Percentiles rank a stretch among this genome's conserved stretches.
phyloP scores from a whole-genome alignment of 2,113 vertebrate species.

The Pedionomus torquatus region DNA sequence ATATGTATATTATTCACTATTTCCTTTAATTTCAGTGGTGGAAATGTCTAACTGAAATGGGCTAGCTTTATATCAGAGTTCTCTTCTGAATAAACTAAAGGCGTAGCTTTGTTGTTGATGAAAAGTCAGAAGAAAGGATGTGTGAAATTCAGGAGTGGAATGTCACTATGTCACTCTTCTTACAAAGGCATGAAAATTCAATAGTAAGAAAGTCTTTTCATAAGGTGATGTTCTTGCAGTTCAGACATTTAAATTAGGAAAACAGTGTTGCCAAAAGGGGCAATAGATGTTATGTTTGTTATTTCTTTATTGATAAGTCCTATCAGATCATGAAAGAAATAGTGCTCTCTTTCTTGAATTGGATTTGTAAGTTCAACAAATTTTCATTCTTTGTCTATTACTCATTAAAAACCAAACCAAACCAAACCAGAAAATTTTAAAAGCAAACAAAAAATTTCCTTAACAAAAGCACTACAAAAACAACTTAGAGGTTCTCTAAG shows the following conservation, averaged over 20 bases:
- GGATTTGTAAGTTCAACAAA: background rate
- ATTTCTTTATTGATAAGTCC: background rate
- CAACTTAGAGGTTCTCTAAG: background rate
- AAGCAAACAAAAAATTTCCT: accelerated
- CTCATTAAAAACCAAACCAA: background rate
- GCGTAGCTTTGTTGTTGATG: background rate
- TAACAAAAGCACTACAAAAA: background rate
- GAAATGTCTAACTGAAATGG: background rate
- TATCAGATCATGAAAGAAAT: background rate
- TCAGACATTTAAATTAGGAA: background rate
- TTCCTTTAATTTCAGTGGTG: background rate
- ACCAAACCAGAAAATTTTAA: background rate
- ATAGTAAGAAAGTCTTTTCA: background rate
- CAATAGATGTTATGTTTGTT: background rate
- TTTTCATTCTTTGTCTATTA: background rate
- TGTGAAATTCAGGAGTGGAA: background rate
- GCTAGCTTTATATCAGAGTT: background rate
- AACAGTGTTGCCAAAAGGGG: accelerated
- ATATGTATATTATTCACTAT: background rate
- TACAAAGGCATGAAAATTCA: accelerated
- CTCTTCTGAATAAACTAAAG: background rate
- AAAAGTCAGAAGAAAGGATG: background rate
- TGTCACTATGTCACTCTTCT: accelerated
- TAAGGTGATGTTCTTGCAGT: background rate
- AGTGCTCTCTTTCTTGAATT: background rate